A percentile compares a stretch with the other conserved stretches of the same genome.
Evolutionary conservation across 2,888 invertebrate species (phyloP).

Genomic region (Vannuccia rotundouncinata): DNA sequence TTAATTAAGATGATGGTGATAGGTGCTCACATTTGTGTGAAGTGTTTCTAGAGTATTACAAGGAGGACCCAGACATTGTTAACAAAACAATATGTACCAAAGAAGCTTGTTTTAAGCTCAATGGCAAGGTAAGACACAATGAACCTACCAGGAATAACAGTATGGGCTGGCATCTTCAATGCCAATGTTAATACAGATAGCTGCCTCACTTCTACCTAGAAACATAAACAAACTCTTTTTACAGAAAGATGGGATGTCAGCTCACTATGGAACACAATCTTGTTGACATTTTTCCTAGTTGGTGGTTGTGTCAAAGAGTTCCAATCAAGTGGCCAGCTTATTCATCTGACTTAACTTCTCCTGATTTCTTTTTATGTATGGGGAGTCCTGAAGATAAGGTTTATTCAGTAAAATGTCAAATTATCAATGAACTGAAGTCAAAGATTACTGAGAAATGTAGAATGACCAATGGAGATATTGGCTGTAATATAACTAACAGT

Average conservation of each 20-base stretch:
- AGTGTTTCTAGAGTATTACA: slow-evolving; percentile 5
- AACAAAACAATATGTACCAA: slow-evolving; percentile 4
- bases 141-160: slow-evolving; percentile 21
- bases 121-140: background rate
- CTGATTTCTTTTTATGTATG: background rate
- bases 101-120: slow-evolving; percentile 14
- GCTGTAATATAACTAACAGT: background rate
- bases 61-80: slow-evolving; percentile 11
- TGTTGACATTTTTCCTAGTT: background rate
- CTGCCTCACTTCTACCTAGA: background rate
- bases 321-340: background rate
- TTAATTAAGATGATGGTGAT: slow-evolving; percentile 7
- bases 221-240: background rate
- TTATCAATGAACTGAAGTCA: background rate
- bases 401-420: background rate
- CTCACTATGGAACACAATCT: background rate
- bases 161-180: background rate
- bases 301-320: background rate
- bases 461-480: background rate
- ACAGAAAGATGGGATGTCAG: background rate
- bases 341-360: background rate
- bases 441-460: background rate
- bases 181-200: background rate
- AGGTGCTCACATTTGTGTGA: background rate
- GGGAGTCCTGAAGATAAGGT: background rate